Base-by-base conservation (phyloP, 2,113 vertebrate genomes). In the Alosa alosa region DNA sequence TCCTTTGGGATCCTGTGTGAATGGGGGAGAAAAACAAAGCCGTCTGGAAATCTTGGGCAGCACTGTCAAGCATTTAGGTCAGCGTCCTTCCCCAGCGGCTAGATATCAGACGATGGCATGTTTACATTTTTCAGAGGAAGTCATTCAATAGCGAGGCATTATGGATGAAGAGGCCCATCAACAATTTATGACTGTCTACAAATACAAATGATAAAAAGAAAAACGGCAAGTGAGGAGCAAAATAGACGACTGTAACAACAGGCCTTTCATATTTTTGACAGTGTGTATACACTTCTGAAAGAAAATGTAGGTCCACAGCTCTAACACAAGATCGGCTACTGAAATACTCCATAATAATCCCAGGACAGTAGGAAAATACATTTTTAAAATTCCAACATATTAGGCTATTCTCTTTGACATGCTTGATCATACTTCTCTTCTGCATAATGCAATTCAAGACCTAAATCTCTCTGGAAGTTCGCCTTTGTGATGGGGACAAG, bases 61-160 rank as follows among this genome's bases (percentile, higher is more conserved):
- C 31, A 6, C 72, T 39, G 72, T 39, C 31, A 36, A 78, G 72
- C 31, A 78, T 78, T 78, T 78, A 39, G 72, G 72, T 78, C 72
- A 78, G 31, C 11, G 31, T 15, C 31, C 39, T 5, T 36, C 36
- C 72, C 72, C 72, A 78, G 31, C 13, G 72, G 13, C 64, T 3
- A 36, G 25, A 15, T 78, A 78, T 78, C 72, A 78, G 31, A 78
- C 5, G 72, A 78, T 78, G 72, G 72, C 72, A 18, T 78, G 72
- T 78, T 78, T 78, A 78, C 72, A 78, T 78, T 78, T 78, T 78
- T 36, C 72, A 15, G 72, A 78, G 72, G 72, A 78, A 78, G 72
- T 78, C 72, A 39, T 39, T 78, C 31, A 78, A 6, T 78, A 78
- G 31, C 10, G 11, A 39, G 5, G 72, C 72, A 78, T 78, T 78